These are phyloP conservation scores for Phyllotreta cruciferae DNA, from an alignment of 2,888 invertebrate genomes.

Conservation along the genomic window DNA sequence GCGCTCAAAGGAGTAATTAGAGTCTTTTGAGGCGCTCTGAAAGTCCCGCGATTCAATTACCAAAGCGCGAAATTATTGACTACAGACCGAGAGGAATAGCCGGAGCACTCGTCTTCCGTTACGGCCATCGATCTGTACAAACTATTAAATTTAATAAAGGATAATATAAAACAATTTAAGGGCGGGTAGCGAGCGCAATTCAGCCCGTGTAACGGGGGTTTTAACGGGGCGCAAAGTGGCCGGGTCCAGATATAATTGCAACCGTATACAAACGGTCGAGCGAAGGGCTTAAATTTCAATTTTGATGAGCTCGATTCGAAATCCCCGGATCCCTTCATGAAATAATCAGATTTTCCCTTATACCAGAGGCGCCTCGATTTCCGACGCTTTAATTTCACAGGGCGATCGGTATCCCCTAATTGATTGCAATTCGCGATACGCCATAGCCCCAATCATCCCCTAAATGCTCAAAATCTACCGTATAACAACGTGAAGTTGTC, in stretches of 20 bases:
- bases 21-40: no score
- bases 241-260: not conserved
- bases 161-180: not conserved
- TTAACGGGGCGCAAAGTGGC: conserved; percentile 5
- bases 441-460: not conserved
- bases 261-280: conserved; percentile 3
- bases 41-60: no score
- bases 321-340: conserved; percentile 23
- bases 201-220: not conserved
- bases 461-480: no score
- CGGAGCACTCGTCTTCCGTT: no score
- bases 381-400: no score
- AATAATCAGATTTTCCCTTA: conserved; percentile 20
- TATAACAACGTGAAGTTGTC: no score
- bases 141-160: no score
- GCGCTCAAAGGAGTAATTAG: no score
- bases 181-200: no score
- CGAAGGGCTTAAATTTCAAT: conserved; percentile 27
- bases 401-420: not conserved
- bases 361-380: conserved; percentile 10
- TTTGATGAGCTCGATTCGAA: conserved; percentile 21
- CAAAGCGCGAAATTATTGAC: no score
- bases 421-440: not conserved
- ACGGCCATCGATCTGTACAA: no score
- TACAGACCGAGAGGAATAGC: no score